Conservation (phyloP, 2,888 invertebrate species). For the Phyllotreta striolata region DNA sequence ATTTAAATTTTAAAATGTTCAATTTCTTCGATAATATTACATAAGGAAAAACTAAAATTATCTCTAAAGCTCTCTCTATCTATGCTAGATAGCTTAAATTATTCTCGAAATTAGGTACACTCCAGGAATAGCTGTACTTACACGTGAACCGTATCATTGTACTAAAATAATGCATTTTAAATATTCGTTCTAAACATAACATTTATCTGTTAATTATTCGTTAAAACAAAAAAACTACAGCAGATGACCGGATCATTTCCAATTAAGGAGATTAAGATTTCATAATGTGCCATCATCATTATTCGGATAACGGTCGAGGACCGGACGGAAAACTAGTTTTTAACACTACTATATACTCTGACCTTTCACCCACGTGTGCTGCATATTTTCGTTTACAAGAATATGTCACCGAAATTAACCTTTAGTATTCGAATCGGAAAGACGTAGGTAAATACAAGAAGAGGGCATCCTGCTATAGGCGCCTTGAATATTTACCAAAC, state of each 20-base stretch:
- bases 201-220: background rate
- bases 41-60: background rate
- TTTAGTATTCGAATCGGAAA: background rate
- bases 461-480: too few species aligned
- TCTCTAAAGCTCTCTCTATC: background rate
- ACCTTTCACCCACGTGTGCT: slow-evolving; percentile 19
- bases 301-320: slow-evolving; percentile 14
- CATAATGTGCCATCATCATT: slow-evolving; percentile 10
- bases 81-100: background rate
- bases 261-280: slow-evolving; percentile 16
- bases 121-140: too few species aligned
- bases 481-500: too few species aligned
- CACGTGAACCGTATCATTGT: too few species aligned
- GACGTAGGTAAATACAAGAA: too few species aligned
- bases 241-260: slow-evolving; percentile 4
- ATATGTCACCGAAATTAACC: slow-evolving; percentile 15
- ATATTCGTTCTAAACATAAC: slow-evolving; percentile 2
- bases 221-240: too few species aligned
- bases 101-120: background rate
- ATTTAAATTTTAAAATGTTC: slow-evolving; percentile 6
- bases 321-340: slow-evolving; percentile 14
- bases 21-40: background rate
- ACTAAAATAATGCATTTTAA: background rate
- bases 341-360: slow-evolving; percentile 10
- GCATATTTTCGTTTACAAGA: slow-evolving; percentile 12